A percentile compares a stretch with the other conserved stretches of the same genome.
phyloP scores from a whole-genome alignment of 2,797 vertebrate genomes.

The Alca torda region DNA sequence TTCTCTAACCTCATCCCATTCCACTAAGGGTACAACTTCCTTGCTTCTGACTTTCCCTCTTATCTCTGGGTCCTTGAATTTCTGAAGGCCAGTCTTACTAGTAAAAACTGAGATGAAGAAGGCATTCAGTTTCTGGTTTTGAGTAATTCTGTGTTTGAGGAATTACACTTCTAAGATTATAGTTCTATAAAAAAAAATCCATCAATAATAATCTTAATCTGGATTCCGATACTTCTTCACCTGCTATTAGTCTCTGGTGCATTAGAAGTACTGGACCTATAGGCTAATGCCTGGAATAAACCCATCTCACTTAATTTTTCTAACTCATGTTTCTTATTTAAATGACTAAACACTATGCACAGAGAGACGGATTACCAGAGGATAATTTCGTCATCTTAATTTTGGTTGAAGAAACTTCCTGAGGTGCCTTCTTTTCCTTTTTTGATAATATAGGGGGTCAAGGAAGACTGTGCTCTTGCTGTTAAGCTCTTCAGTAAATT shows the following conservation, averaged over 20 bases:
- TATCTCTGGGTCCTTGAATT: not conserved
- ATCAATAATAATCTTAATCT: not conserved
- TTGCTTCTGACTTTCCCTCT: not conserved
- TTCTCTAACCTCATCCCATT: not conserved
- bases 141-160: not conserved
- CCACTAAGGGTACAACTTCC: not conserved
- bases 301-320: not conserved
- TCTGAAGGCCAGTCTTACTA: not conserved
- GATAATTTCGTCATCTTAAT: not conserved
- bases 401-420: not conserved
- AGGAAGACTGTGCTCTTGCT: not conserved
- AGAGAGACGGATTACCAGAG: not conserved
- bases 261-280: not conserved
- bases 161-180: not conserved
- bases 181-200: not conserved
- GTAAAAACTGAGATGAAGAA: not conserved
- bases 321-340: not conserved
- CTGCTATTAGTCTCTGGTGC: not conserved
- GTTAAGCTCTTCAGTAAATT: not conserved
- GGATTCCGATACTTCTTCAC: not conserved
- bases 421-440: not conserved
- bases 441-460: rapidly evolving
- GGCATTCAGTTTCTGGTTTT: not conserved
- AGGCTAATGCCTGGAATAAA: not conserved
- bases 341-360: not conserved